These are phyloP conservation scores for Tethya wilhelma DNA, from an alignment of 37 sponge, comb jelly and placozoan species.

Conservation along the genomic window DNA sequence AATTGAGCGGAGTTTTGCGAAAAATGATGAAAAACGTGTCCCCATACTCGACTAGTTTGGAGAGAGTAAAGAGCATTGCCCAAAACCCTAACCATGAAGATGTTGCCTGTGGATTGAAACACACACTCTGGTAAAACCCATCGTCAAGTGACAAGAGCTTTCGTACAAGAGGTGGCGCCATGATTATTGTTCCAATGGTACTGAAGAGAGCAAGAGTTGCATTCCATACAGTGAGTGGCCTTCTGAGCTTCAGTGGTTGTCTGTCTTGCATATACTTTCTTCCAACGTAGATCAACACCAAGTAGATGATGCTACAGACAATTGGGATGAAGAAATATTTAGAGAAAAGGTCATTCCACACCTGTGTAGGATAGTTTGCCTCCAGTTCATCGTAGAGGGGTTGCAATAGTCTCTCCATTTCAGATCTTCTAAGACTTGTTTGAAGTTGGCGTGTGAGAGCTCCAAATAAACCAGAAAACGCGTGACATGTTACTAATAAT, in stretches of 20 bases:
- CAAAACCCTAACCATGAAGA: constrained; percentile 24
- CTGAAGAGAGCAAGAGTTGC: constrained; percentile 52
- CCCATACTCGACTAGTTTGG: constrained; percentile 73
- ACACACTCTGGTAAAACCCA: constrained; percentile 28
- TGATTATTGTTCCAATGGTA: constrained; percentile 10
- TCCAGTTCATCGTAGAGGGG: too few relatives aligned
- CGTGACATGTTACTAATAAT: too few relatives aligned
- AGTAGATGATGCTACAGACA: too few relatives aligned
- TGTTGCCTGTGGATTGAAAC: neutral
- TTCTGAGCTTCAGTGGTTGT: constrained; percentile 9
- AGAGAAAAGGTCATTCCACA: too few relatives aligned
- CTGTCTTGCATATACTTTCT: constrained; percentile 50
- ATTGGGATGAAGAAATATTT: too few relatives aligned
- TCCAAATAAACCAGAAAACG: too few relatives aligned
- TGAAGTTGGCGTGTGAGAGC: too few relatives aligned
- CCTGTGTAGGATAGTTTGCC: too few relatives aligned
- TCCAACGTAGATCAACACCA: constrained; percentile 42
- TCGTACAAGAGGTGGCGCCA: constrained; percentile 7
- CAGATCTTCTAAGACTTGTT: too few relatives aligned
- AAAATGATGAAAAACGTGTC: constrained; percentile 80
- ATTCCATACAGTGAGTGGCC: constrained; percentile 64
- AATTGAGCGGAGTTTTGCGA: constrained; percentile 67
- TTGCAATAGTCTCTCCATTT: too few relatives aligned
- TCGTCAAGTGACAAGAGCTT: neutral
- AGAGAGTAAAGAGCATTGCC: constrained; percentile 58